Evolutionary conservation across 2,888 invertebrate genomes (phyloP), one percentile per base, ranked within the genome.

Genomic region (Gandaritis pyraliata): DNA sequence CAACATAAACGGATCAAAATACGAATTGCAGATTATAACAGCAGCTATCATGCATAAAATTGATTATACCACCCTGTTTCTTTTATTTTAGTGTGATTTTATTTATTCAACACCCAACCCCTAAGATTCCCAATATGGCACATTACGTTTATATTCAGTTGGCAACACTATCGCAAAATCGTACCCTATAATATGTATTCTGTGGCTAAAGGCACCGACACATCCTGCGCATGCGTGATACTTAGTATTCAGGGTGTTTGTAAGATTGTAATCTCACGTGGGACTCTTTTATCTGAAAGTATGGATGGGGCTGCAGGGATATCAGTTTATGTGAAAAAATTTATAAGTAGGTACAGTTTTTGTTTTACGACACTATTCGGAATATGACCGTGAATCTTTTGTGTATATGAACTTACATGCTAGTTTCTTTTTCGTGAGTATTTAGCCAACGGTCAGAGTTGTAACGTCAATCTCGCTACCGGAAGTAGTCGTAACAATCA

Each of bases 191-290:
- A 12, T 39, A 7, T n/a, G 16, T 54, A 65, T 63, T 71, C 65
- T 77, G 73, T 58, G 53, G 54, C 41, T 76, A 88, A 88, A 88
- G 86, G 76, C 64, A 78, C 90, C 91, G 90, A 90, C 90, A 90
- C 90, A 86, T 91, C 90, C 91, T 85, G 71, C 71, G 68, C 56
- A 18, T 16, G 65, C 68, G 60, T 61, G 1, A 72, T 72, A 64
- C 70, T 77, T 77, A 59, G 72, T 71, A 71, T 68, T 67, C 73
- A 64, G 69, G 69, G 71, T 70, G 73, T 15, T 64, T 69, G 71
- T 65, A 65, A 70, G 72, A 73, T 73, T 61, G 67, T 69, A 59
- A 73, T 66, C 68, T 78, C 67, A 66, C 70, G 62, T 72, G 39
- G 66, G 71, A 75, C 65, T 56, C 54, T 52, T 68, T 70, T 57